Conservation (phyloP, 2,888 invertebrate species). For the Cinara cedri region DNA sequence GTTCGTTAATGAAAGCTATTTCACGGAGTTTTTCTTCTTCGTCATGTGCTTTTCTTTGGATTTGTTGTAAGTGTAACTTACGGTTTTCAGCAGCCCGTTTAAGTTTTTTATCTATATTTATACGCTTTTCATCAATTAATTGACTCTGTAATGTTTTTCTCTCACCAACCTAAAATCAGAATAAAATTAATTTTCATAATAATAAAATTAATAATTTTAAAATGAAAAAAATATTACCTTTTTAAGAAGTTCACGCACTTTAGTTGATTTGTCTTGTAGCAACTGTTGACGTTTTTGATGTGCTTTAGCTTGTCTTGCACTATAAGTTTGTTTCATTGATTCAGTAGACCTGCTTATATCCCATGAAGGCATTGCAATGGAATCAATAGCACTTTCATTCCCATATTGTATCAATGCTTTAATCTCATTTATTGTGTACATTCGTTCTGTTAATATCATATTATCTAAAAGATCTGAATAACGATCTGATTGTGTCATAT, state of each 20-base stretch:
- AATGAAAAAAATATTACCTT: slow-evolving; percentile 75
- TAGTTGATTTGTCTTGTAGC: slow-evolving; percentile 81
- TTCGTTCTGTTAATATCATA: slow-evolving; percentile 51
- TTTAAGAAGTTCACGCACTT: slow-evolving; percentile 82
- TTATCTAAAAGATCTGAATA: slow-evolving; percentile 51
- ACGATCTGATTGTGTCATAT: slow-evolving; percentile 55
- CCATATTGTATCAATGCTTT: slow-evolving; percentile 51
- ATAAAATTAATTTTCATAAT: slow-evolving; percentile 70
- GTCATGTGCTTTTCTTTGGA: slow-evolving; percentile 94
- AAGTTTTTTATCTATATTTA: slow-evolving; percentile 75
- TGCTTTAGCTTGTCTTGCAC: slow-evolving; percentile 90
- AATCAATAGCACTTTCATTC: slow-evolving; percentile 52
- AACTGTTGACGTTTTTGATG: slow-evolving; percentile 83
- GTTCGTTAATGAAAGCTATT: slow-evolving; percentile 95
- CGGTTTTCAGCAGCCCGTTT: slow-evolving; percentile 92
- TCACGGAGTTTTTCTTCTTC: slow-evolving; percentile 96
- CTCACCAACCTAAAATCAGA: slow-evolving; percentile 65
- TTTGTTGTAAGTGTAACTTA: slow-evolving; percentile 78
- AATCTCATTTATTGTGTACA: slow-evolving; percentile 54
- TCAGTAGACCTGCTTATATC: slow-evolving; percentile 40
- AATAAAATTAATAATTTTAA: slow-evolving; percentile 70
- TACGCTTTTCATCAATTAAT: slow-evolving; percentile 75
- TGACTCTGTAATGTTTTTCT: slow-evolving; percentile 80
- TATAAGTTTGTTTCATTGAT: slow-evolving; percentile 66
- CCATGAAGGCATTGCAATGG: slow-evolving; percentile 45